Evolutionary conservation across 2,113 vertebrate species (phyloP).

Genomic region (Micromys minutus): DNA sequence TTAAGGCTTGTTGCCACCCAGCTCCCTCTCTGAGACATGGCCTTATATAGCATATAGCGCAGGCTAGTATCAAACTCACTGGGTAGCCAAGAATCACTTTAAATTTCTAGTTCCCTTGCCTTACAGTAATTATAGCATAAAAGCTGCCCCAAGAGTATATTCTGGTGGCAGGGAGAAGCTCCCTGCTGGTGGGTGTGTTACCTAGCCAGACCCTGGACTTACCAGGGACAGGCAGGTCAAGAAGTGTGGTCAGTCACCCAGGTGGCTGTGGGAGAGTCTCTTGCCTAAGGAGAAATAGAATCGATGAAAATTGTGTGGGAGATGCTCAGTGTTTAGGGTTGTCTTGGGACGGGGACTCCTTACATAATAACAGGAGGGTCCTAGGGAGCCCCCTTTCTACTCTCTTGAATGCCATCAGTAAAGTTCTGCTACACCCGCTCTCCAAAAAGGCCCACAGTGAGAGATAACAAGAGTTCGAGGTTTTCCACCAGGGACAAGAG

Average conservation of each 20-base stretch:
- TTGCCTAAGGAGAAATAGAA: background rate
- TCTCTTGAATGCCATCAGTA: too few species aligned
- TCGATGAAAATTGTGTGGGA: too few species aligned
- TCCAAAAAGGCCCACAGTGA: fast-evolving
- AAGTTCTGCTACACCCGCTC: too few species aligned
- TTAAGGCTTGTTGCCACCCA: too few species aligned
- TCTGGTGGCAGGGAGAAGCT: background rate
- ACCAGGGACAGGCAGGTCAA: background rate
- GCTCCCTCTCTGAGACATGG: background rate
- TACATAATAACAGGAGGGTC: too few species aligned
- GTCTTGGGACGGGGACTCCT: too few species aligned
- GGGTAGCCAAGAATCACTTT: background rate
- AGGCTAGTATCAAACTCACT: background rate
- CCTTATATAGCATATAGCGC: background rate
- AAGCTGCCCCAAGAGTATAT: background rate
- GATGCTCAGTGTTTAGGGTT: too few species aligned
- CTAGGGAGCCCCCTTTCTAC: too few species aligned
- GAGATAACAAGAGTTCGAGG: background rate
- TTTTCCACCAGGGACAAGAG: background rate
- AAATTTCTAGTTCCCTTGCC: background rate
- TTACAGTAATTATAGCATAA: background rate
- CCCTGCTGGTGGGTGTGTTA: background rate
- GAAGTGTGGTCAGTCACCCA: background rate
- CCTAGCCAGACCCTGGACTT: too few species aligned
- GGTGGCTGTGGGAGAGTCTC: background rate